These are phyloP conservation scores for Acleris holmiana DNA, from an alignment of 2,888 invertebrate species.

Conservation along the genomic window DNA sequence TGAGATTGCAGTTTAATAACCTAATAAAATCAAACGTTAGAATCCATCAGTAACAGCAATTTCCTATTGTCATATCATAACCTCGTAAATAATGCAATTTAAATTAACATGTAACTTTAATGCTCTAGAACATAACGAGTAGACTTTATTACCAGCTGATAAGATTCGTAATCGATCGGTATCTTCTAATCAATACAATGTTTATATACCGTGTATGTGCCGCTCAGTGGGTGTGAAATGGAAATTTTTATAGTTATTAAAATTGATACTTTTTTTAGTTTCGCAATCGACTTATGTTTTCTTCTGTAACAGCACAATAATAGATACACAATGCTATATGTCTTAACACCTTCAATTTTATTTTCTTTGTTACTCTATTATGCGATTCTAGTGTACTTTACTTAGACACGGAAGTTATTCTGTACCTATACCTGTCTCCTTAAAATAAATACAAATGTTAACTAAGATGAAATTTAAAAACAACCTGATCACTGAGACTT, in stretches of 20 bases:
- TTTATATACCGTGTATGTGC: slow-evolving; percentile 41
- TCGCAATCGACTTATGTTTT: not conserved
- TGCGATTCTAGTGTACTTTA: no score
- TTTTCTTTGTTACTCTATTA: no score
- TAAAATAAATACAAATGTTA: no score
- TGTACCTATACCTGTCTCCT: no score
- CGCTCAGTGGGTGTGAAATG: slow-evolving; percentile 61
- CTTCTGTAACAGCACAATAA: no score
- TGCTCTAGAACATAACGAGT: slow-evolving; percentile 9
- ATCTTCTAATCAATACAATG: slow-evolving; percentile 36
- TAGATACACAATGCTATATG: no score
- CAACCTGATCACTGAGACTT: no score
- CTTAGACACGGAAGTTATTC: no score
- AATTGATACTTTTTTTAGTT: slow-evolving; percentile 45
- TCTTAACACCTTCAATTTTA: no score
- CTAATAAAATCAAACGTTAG: not conserved
- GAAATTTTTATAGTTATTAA: slow-evolving; percentile 56
- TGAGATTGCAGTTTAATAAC: no score
- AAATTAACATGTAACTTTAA: slow-evolving; percentile 28
- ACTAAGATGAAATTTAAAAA: no score
- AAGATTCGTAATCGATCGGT: slow-evolving; percentile 26
- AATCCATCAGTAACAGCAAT: slow-evolving; percentile 7
- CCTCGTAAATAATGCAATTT: slow-evolving; percentile 22
- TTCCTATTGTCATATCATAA: slow-evolving; percentile 23
- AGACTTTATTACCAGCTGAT: slow-evolving; percentile 15